Evolutionary conservation across 2,113 vertebrate genomes (phyloP).

Genomic region (Paralichthys olivaceus): DNA sequence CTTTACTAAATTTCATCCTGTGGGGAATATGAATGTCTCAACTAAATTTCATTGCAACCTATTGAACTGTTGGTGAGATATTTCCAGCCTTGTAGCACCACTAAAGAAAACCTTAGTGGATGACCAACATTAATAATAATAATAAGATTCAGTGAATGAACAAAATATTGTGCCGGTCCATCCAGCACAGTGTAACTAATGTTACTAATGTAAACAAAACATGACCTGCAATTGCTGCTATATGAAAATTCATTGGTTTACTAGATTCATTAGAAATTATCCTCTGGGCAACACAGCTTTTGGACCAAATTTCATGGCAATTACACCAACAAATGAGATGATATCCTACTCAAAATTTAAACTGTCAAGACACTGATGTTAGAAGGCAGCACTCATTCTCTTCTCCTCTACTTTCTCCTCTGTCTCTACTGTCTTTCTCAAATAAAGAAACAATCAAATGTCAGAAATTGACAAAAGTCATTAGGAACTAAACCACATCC

Average conservation of each 20-base stretch:
- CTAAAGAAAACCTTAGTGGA: too few species aligned
- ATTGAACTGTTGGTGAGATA: not conserved
- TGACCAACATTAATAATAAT: too few species aligned
- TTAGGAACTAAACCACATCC: not conserved
- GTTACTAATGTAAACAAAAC: not conserved
- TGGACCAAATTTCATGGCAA: not conserved
- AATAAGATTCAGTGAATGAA: too few species aligned
- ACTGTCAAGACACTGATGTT: not conserved
- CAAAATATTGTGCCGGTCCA: too few species aligned
- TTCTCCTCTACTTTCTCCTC: not conserved
- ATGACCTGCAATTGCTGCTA: not conserved
- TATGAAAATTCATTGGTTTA: not conserved
- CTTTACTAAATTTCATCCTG: not conserved
- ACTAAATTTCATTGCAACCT: not conserved
- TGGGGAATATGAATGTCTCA: not conserved
- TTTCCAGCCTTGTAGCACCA: not conserved
- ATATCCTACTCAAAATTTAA: not conserved
- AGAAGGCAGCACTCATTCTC: not conserved
- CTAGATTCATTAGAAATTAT: not conserved
- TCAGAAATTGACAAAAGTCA: not conserved
- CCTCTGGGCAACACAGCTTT: not conserved
- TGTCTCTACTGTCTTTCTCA: not conserved
- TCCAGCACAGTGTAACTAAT: not conserved
- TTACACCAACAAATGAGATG: not conserved
- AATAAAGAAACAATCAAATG: slow-evolving; percentile 8